Evolutionary conservation across 2,113 vertebrate genomes (phyloP).

Genomic region (Heterotis niloticus): DNA sequence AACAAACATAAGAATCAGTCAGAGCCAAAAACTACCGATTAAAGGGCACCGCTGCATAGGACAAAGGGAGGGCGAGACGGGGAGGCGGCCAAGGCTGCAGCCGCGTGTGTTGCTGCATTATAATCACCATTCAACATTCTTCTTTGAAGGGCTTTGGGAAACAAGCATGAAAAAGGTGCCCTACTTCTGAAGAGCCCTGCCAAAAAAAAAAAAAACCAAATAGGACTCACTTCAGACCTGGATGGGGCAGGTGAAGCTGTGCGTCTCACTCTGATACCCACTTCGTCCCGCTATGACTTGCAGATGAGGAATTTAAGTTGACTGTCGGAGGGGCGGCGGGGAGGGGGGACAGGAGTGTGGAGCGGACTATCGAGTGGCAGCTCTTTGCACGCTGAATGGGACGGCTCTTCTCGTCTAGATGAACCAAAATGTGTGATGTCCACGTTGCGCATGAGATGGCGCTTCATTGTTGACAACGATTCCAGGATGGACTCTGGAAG

Average conservation of each 20-base stretch:
- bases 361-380: background rate
- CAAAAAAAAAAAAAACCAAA: constrained; percentile 28
- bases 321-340: background rate
- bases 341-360: background rate
- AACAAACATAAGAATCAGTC: constrained; percentile 35
- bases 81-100: background rate
- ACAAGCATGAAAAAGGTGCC: constrained; percentile 31
- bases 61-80: constrained; percentile 18
- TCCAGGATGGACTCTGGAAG: background rate
- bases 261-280: constrained; percentile 24
- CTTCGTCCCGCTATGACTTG: constrained; percentile 10
- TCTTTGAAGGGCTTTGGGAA: constrained; percentile 37
- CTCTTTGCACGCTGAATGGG: background rate
- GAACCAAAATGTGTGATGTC: background rate
- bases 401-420: background rate
- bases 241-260: constrained; percentile 29
- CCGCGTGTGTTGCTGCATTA: constrained; percentile 2
- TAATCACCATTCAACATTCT: constrained; percentile 38
- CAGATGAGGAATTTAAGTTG: background rate
- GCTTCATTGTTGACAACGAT: background rate
- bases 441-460: background rate
- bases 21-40: constrained; percentile 22
- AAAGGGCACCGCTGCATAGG: background rate
- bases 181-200: constrained; percentile 26
- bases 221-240: constrained; percentile 38